Percentiles rank a stretch among this genome's conserved stretches.
These are phyloP conservation scores for Pristionchus entomophagus DNA, from an alignment of 2,888 invertebrate genomes.

Conservation along the genomic window DNA sequence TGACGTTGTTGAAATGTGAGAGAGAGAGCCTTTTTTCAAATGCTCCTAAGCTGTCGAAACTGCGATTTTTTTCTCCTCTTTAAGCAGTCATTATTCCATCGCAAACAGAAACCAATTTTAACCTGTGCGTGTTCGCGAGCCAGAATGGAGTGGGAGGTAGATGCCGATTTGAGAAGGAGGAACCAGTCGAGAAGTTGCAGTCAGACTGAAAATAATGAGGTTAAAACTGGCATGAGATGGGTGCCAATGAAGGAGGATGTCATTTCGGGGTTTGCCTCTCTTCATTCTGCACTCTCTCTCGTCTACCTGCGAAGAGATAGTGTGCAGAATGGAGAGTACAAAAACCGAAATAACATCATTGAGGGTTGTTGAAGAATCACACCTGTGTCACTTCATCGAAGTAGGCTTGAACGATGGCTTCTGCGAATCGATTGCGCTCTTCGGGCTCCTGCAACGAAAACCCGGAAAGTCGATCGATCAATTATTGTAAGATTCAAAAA, in stretches of 20 bases:
- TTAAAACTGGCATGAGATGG: neutral
- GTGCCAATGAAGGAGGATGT: too few species aligned
- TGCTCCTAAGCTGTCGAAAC: too few species aligned
- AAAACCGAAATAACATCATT: too few species aligned
- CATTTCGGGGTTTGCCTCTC: too few species aligned
- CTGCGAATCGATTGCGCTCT: slow-evolving; percentile 56
- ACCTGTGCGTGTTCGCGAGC: slow-evolving; percentile 33
- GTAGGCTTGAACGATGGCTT: slow-evolving; percentile 60
- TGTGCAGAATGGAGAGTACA: too few species aligned
- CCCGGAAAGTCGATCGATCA: slow-evolving; percentile 13
- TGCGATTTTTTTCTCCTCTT: neutral
- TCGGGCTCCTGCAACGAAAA: neutral
- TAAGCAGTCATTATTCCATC: neutral
- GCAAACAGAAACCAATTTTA: neutral
- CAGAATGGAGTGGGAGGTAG: slow-evolving; percentile 43
- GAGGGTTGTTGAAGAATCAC: neutral
- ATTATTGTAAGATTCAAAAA: too few species aligned
- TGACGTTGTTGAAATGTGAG: neutral
- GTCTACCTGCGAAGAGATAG: neutral
- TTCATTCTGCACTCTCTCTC: neutral
- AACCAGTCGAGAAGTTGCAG: neutral
- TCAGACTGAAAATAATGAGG: neutral
- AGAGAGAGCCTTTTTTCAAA: too few species aligned
- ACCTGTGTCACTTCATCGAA: slow-evolving; percentile 54
- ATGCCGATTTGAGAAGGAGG: slow-evolving; percentile 39